These are phyloP conservation scores for Lithophane leautieri DNA, from an alignment of 2,888 invertebrate genomes.

Conservation along the genomic window DNA sequence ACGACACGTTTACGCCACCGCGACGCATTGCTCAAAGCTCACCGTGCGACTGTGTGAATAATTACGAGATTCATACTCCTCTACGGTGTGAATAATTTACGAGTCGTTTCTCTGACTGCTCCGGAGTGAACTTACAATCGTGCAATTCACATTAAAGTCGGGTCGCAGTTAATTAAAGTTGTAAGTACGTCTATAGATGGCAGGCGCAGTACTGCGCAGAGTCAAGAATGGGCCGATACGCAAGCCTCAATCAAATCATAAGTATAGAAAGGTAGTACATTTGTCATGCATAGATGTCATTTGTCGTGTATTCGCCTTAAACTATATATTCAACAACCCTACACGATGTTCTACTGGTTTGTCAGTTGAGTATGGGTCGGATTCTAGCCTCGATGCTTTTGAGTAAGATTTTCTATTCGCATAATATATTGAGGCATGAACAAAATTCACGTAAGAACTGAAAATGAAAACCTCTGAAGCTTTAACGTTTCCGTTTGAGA, in stretches of 20 bases:
- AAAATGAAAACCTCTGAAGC: conserved; percentile 3
- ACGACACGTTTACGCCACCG: conserved; percentile 48
- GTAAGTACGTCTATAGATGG: conserved; percentile 1
- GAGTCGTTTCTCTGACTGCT: conserved; percentile 29
- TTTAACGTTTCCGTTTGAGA: background rate
- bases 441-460: conserved; percentile 7
- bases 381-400: background rate
- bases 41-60: conserved; percentile 54
- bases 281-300: background rate
- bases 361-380: background rate
- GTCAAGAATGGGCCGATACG: conserved; percentile 14
- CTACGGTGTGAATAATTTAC: conserved; percentile 48
- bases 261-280: background rate
- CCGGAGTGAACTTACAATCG: conserved; percentile 37
- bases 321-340: background rate
- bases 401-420: background rate
- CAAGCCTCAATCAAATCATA: conserved; percentile 5
- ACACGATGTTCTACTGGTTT: background rate
- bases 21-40: conserved; percentile 46
- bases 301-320: background rate
- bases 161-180: conserved; percentile 38
- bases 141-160: conserved; percentile 31
- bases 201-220: conserved; percentile 1
- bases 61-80: conserved; percentile 55
- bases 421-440: background rate